A percentile compares a stretch with the other conserved stretches of the same genome.
These are phyloP conservation scores for Papilio protenor DNA, from an alignment of 2,888 invertebrate species.

Conservation along the genomic window DNA sequence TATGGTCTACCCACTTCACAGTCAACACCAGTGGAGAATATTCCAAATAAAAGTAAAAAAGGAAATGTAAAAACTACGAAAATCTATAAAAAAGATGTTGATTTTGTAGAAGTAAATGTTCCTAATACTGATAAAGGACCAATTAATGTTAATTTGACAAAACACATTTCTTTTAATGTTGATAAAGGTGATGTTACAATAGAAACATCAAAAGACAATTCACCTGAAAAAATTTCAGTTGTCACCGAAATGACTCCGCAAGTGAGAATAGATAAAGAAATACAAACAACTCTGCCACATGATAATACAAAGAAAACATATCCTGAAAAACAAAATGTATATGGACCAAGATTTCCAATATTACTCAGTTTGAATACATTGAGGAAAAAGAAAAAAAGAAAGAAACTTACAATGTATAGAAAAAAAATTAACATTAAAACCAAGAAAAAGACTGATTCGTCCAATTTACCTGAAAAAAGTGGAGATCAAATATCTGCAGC, in stretches of 20 bases:
- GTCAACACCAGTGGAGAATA: conserved; percentile 79
- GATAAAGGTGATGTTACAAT: conserved; percentile 70
- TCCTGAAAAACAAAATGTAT: conserved; percentile 47
- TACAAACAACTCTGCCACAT: conserved; percentile 66
- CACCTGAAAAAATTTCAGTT: conserved; percentile 60
- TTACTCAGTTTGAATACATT: conserved; percentile 71
- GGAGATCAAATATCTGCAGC: conserved; percentile 81
- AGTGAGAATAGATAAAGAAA: conserved; percentile 68
- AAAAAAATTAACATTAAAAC: conserved; percentile 58
- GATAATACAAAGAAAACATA: conserved; percentile 50
- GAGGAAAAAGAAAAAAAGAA: conserved; percentile 62
- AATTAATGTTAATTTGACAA: conserved; percentile 77
- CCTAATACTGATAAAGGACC: conserved; percentile 64
- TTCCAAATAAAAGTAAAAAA: conserved; percentile 67
- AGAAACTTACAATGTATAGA: conserved; percentile 58
- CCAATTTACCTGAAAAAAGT: conserved; percentile 62
- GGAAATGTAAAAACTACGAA: conserved; percentile 65
- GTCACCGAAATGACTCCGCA: conserved; percentile 54
- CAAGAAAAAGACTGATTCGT: conserved; percentile 52
- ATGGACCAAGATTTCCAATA: conserved; percentile 63
- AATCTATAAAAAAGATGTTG: conserved; percentile 71
- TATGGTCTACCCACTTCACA: conserved; percentile 80
- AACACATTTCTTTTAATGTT: conserved; percentile 79
- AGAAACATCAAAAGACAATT: conserved; percentile 63
- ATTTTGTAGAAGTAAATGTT: conserved; percentile 71